Base-by-base conservation (phyloP, 2,113 vertebrate species). In the Paratilapia polleni region DNA sequence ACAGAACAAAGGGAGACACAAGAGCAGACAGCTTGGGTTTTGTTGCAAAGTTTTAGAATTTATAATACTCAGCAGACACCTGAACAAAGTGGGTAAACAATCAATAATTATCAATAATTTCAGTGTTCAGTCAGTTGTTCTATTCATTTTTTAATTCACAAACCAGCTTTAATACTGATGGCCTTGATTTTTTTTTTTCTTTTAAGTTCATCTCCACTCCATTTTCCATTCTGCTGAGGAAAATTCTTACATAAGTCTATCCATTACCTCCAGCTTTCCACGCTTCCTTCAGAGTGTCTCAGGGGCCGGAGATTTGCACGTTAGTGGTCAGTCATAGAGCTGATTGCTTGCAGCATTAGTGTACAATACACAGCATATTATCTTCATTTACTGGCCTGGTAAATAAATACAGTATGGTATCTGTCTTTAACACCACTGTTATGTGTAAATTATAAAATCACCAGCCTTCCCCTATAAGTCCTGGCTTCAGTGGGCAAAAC, bases 11-110 rank as follows among this genome's bases (percentile, higher is more conserved):
- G 66, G 80, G 66, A 49, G 81, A 49, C 64, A 56, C 64, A 9
- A 73, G 81, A 38, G 7, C 78, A 63, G 60, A 93, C 85, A 93
- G 82, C 89, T 59, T 13, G 43, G 75, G 56, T 87, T 85, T 87
- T 93, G 93, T 87, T n/a, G 56, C 22, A 38, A 61, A 80, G 36
- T 43, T 62, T 22, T 26, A 80, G 68, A 73, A 73, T 73, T 34
- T 34, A 34, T 73, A 73, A 54, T 54, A 12, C 47, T 73, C 47
- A 14, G 19, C 4, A 1, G 26, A 54, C 26, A 34, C 52, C 26
- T 34, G 47, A 73, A 73, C 49, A 52, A 52, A 34, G 3, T 54
- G 26, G 17, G 26, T 73, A 54, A 73, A 54, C n/a, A n/a, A n/a
- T n/a, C n/a, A n/a, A n/a, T n/a, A 52, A 10, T 31, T 28, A n/a